These are phyloP conservation scores for Isoperla grammatica DNA, from an alignment of 2,888 invertebrate genomes.

Conservation along the genomic window DNA sequence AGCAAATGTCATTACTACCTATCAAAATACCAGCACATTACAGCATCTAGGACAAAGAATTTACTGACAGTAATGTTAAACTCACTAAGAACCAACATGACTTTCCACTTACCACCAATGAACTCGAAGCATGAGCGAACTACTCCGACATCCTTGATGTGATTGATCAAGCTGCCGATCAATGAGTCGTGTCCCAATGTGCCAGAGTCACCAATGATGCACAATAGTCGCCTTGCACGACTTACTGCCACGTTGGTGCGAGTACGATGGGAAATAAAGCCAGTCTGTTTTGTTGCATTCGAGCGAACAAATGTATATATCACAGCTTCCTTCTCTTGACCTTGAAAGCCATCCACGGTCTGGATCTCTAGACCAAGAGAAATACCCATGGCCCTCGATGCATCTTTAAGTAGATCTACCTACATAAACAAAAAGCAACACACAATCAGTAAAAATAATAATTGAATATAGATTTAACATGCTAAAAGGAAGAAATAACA, in stretches of 20 bases:
- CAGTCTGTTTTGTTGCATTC: slow-evolving; percentile 48
- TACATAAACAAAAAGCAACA: slow-evolving; percentile 32
- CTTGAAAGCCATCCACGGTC: slow-evolving; percentile 56
- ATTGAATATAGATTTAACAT: neutral
- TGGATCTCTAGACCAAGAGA: slow-evolving; percentile 46
- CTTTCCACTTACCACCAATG: slow-evolving; percentile 37
- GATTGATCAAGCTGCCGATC: slow-evolving; percentile 45
- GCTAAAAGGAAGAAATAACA: neutral
- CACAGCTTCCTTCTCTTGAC: slow-evolving; percentile 54
- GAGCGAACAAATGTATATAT: slow-evolving; percentile 52
- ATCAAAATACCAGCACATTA: neutral
- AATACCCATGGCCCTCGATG: slow-evolving; percentile 36
- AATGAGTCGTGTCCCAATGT: slow-evolving; percentile 46
- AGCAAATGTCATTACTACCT: too few species aligned
- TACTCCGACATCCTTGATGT: slow-evolving; percentile 44
- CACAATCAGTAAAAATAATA: neutral
- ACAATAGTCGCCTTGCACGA: slow-evolving; percentile 49
- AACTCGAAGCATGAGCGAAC: slow-evolving; percentile 46
- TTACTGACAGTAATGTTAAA: neutral
- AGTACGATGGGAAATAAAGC: slow-evolving; percentile 51
- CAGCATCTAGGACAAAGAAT: neutral
- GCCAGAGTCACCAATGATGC: slow-evolving; percentile 47
- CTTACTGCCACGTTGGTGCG: slow-evolving; percentile 55
- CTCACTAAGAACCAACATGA: slow-evolving; percentile 5
- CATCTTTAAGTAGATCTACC: slow-evolving; percentile 46